Base-by-base conservation (phyloP, 2,113 vertebrate species). In the Tinamus guttatus region DNA sequence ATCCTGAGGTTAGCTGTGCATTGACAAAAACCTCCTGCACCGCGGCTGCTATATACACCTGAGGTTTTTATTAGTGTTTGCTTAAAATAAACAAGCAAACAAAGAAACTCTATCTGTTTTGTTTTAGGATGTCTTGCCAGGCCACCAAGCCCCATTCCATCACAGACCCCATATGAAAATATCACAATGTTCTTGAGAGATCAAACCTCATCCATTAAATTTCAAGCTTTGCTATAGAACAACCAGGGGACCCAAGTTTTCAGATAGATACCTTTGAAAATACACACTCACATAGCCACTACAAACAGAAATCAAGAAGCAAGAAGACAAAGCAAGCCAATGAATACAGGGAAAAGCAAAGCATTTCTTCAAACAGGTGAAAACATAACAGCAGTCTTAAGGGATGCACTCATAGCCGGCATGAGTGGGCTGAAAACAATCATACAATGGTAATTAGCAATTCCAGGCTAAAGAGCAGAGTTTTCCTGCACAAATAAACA, bases 11-110 rank as follows among this genome's bases (percentile, higher is more conserved):
- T 17, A 54, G 59, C 7, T 27, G 8, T 24, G 47, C 11, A 3
- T 40, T 76, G 40, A 59, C 45, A 52, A 73, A 27, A 86, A 9
- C 17, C 34, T 59, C 68, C 41, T 30, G 15, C 14, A 16, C 20
- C 41, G 8, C 30, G 84, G 14, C 11, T 49, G 9, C 40, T 83
- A 11, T 0, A 2, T n/a, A 27, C 4, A 27, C 2, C 5, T 51
- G 7, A 5, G 7, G 9, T 24, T 89, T 89, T 87, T 51, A 51
- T 41, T 28, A 22, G 27, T 36, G 8, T 15, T 59, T 63, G 45
- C 36, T 7, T 6, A 70, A 65, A 74, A 62, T 9, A 45, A 12
- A 22, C 69, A 3, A 12, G 41, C 9, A 58, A 58, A 30, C 27
- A 56, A 56, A 56, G 16, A 54, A 54, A 54, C 25, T 28, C 52